A percentile compares a stretch with the other conserved stretches of the same genome.
Conservation (phyloP, 2,888 invertebrate genomes). For the Mythimna pallens region DNA sequence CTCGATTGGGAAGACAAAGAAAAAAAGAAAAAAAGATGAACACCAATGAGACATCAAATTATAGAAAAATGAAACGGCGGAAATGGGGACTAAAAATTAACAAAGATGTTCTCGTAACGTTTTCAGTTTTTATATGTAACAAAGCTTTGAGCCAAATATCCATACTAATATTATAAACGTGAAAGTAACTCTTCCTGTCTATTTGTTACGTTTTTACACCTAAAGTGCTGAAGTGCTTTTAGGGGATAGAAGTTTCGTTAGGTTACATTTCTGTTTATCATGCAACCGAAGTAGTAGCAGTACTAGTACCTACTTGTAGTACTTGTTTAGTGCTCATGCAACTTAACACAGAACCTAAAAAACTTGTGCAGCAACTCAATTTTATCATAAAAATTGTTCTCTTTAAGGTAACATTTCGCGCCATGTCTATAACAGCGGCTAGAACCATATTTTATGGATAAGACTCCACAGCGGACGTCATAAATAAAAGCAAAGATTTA, state of each 20-base stretch:
- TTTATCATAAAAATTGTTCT: constrained; percentile 8
- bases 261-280: no score
- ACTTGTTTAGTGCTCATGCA: no score
- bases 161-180: background rate
- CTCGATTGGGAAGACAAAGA: background rate
- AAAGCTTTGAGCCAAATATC: background rate
- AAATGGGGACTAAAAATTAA: constrained; percentile 24
- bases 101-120: background rate
- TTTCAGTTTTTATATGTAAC: constrained; percentile 15
- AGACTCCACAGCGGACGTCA: constrained; percentile 60
- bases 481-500: constrained; percentile 76
- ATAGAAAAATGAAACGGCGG: constrained; percentile 13
- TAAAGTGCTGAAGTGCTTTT: background rate
- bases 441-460: constrained; percentile 68
- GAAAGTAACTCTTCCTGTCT: background rate
- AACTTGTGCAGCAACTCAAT: background rate
- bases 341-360: background rate
- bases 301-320: no score
- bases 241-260: background rate
- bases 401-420: constrained; percentile 12
- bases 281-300: no score
- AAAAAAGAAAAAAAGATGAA: background rate
- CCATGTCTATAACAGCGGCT: constrained; percentile 28
- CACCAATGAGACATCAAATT: background rate
- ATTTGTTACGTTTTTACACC: background rate